Percentiles rank a stretch among this genome's conserved stretches.
Evolutionary conservation across 1,140 invertebrate species (phyloP).

Genomic region (Prorops nasuta): DNA sequence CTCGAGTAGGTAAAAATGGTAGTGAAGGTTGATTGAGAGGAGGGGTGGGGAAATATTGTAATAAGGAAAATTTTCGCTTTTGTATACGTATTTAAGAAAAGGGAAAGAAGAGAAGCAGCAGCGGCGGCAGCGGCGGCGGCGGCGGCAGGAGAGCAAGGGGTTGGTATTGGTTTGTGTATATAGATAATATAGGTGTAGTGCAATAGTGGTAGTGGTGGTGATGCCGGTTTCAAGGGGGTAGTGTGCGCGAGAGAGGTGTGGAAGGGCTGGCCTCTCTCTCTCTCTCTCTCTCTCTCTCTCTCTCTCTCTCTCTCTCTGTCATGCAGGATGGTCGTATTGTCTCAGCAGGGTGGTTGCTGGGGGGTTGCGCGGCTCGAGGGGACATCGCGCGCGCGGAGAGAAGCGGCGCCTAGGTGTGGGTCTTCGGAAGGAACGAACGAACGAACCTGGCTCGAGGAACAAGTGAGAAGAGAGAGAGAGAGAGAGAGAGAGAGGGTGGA

Average conservation of each 20-base stretch:
- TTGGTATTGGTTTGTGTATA: background rate
- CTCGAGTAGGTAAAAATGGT: background rate
- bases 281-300: background rate
- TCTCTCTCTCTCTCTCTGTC: background rate
- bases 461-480: slow-evolving; percentile 18
- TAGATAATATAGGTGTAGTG: slow-evolving; percentile 21
- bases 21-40: slow-evolving; percentile 15
- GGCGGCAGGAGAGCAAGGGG: background rate
- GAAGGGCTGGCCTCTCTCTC: background rate
- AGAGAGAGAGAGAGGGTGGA: slow-evolving; percentile 18
- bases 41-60: slow-evolving; percentile 48
- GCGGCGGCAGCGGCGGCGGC: slow-evolving; percentile 9
- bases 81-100: slow-evolving; percentile 55
- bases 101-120: slow-evolving; percentile 45
- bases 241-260: slow-evolving; percentile 1
- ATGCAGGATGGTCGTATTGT: slow-evolving; percentile 45
- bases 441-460: slow-evolving; percentile 15
- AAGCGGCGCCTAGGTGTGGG: slow-evolving; percentile 9
- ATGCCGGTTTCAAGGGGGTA: slow-evolving; percentile 33
- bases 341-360: slow-evolving; percentile 49
- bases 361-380: slow-evolving; percentile 32
- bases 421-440: slow-evolving; percentile 9
- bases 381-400: slow-evolving; percentile 22
- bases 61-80: slow-evolving; percentile 56
- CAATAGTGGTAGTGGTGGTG: slow-evolving; percentile 19